Evolutionary conservation across 2,113 vertebrate genomes (phyloP).

Genomic region (Pica pica): DNA sequence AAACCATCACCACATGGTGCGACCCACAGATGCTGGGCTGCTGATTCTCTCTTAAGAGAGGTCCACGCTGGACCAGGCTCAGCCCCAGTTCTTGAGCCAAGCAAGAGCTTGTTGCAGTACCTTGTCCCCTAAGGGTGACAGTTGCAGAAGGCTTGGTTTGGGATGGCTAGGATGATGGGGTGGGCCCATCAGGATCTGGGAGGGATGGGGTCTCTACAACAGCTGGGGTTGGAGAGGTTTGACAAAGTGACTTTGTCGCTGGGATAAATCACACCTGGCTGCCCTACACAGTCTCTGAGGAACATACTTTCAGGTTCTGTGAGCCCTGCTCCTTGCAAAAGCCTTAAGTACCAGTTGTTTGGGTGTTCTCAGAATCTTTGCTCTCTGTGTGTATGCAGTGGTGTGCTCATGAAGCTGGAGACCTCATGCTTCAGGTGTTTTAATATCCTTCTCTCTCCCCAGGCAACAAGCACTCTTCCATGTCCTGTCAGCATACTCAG

Average conservation of each 20-base stretch:
- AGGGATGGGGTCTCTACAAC: background rate
- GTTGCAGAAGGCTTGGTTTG: background rate
- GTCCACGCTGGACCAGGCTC: background rate
- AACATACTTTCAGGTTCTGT: background rate
- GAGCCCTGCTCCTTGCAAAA: background rate
- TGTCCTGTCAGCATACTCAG: slow-evolving; percentile 88
- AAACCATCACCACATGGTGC: background rate
- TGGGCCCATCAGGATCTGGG: background rate
- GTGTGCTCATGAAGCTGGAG: background rate
- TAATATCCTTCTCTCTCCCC: slow-evolving; percentile 13
- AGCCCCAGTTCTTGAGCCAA: background rate
- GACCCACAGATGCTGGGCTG: background rate
- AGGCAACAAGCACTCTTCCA: slow-evolving; percentile 91
- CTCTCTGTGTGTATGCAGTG: fast-evolving
- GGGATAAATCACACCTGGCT: background rate
- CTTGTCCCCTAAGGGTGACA: background rate
- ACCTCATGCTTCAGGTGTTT: background rate
- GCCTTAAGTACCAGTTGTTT: background rate
- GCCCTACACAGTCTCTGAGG: background rate
- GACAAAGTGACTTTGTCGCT: background rate
- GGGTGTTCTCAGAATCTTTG: background rate
- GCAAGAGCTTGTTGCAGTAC: background rate
- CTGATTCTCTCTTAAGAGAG: background rate
- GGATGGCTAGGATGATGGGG: background rate
- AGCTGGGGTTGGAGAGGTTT: background rate